These are phyloP conservation scores for Dicycla oo DNA, from an alignment of 2,888 invertebrate genomes.

Conservation along the genomic window DNA sequence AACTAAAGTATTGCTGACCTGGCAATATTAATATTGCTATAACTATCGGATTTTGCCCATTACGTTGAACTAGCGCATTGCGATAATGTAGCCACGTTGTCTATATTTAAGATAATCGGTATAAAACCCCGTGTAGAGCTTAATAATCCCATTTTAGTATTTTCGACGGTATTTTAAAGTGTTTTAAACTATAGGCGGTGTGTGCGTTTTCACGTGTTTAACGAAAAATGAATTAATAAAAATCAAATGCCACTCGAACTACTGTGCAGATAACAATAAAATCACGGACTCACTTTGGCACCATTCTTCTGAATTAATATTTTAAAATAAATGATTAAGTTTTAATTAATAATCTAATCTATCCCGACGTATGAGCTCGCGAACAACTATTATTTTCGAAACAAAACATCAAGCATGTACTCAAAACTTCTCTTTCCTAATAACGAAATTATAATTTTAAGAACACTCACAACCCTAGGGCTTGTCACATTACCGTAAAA, in stretches of 20 bases:
- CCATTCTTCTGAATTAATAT: slow-evolving; percentile 55
- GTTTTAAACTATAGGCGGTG: slow-evolving; percentile 54
- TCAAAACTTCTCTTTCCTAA: slow-evolving; percentile 13
- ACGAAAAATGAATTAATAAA: not conserved
- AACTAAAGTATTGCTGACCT: slow-evolving; percentile 3
- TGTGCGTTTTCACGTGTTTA: slow-evolving; percentile 15
- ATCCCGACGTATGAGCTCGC: slow-evolving; percentile 46
- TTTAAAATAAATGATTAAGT: slow-evolving; percentile 24
- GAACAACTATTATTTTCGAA: slow-evolving; percentile 52
- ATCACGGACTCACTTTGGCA: slow-evolving; percentile 42
- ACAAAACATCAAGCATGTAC: slow-evolving; percentile 10
- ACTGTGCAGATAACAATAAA: slow-evolving; percentile 12
- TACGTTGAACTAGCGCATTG: slow-evolving; percentile 3
- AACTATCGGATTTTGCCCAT: slow-evolving; percentile 56
- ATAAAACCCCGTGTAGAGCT: slow-evolving; percentile 79
- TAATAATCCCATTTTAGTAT: slow-evolving; percentile 75
- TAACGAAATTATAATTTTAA: slow-evolving; percentile 28
- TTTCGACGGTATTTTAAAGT: slow-evolving; percentile 71
- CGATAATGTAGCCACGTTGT: slow-evolving; percentile 61
- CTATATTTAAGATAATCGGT: slow-evolving; percentile 70
- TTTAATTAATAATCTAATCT: slow-evolving; percentile 31
- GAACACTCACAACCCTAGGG: slow-evolving; percentile 1
- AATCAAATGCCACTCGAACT: slow-evolving; percentile 20
- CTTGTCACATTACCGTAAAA: too few species aligned
- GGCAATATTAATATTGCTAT: slow-evolving; percentile 32